phyloP scores from a whole-genome alignment of 2,113 vertebrate genomes.

The Amblyornis subalaris region DNA sequence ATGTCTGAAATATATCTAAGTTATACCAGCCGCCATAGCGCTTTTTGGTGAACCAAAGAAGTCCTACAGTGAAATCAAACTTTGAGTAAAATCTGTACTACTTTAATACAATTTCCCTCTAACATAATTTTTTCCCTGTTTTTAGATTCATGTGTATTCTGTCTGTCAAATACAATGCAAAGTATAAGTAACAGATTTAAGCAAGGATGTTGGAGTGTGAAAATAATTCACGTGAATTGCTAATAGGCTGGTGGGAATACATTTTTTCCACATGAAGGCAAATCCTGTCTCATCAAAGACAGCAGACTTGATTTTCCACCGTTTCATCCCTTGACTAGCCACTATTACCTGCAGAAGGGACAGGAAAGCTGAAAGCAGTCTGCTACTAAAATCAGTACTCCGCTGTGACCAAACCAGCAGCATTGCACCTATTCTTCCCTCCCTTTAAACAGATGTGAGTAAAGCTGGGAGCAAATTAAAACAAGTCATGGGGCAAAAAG shows the following conservation, averaged over 20 bases:
- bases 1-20: slow-evolving; percentile 28
- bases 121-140: background rate
- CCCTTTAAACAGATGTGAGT: background rate
- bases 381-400: background rate
- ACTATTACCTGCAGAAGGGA: background rate
- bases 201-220: slow-evolving; percentile 28
- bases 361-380: background rate
- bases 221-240: slow-evolving; percentile 21
- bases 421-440: background rate
- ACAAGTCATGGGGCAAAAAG: background rate
- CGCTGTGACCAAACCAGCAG: background rate
- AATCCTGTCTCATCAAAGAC: background rate
- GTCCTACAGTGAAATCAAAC: slow-evolving; percentile 37
- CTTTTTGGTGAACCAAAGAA: slow-evolving; percentile 42
- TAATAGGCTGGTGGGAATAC: slow-evolving; percentile 23
- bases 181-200: slow-evolving; percentile 26
- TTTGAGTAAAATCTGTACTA: background rate
- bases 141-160: background rate
- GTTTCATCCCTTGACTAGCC: background rate
- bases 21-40: slow-evolving; percentile 21
- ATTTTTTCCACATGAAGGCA: background rate
- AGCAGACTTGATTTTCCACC: background rate
- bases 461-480: background rate
- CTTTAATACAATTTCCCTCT: background rate
- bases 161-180: slow-evolving; percentile 22